Conservation (phyloP, 2,113 vertebrate species). For the Eulemur macaco region DNA sequence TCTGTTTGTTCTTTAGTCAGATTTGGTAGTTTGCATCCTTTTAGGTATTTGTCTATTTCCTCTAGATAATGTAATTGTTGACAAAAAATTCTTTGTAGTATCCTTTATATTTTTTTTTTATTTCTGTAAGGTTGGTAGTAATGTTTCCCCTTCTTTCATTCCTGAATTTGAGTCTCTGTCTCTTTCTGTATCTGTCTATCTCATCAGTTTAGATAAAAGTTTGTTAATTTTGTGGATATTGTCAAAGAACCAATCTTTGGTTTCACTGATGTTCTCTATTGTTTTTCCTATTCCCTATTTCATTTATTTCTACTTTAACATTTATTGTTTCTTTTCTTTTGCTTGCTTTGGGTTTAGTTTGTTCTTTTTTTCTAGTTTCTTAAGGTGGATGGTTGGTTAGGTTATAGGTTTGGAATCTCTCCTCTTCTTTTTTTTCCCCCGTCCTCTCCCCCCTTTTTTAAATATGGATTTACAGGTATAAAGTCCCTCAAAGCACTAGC, state of each 20-base stretch:
- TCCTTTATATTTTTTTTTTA: neutral
- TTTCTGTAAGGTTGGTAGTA: neutral
- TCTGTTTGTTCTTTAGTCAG: neutral
- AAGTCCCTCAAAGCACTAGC: neutral
- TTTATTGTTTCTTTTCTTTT: neutral
- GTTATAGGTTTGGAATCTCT: neutral
- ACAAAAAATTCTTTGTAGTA: neutral
- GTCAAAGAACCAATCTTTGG: neutral
- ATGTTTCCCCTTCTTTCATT: neutral
- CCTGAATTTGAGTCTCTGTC: neutral
- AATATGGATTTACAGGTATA: neutral
- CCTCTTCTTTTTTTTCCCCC: neutral
- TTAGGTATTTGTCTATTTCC: neutral
- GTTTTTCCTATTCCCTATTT: neutral
- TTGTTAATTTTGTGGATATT: neutral
- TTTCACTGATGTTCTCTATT: neutral
- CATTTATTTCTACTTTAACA: neutral
- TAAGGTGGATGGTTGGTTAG: neutral
- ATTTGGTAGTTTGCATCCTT: slow-evolving; percentile 5
- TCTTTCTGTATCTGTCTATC: neutral
- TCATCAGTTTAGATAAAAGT: neutral
- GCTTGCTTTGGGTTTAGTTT: neutral
- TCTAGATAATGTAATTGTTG: neutral
- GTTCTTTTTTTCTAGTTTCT: neutral
- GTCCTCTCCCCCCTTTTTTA: neutral